These are phyloP conservation scores for Leptopilina syphax DNA, from an alignment of 2,888 invertebrate species.

Conservation along the genomic window DNA sequence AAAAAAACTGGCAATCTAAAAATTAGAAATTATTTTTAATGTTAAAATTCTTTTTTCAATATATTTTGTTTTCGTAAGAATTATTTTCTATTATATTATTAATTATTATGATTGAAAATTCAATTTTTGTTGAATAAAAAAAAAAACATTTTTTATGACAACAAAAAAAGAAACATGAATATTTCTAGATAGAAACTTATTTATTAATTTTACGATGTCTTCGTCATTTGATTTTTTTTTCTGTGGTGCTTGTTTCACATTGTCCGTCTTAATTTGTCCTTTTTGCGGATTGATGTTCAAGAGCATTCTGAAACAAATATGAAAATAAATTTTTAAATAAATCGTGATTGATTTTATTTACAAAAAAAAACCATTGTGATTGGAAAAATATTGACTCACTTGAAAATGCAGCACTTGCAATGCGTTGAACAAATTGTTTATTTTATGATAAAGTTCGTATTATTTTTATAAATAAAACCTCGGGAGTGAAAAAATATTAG, in stretches of 20 bases:
- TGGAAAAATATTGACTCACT: no score
- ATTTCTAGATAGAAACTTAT: neutral
- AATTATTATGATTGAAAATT: no score
- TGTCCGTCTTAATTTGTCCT: neutral
- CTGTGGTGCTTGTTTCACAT: neutral
- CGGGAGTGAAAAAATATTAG: no score
- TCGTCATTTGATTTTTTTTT: neutral
- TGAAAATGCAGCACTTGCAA: no score
- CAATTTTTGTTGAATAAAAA: neutral
- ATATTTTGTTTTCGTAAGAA: no score
- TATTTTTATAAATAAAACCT: no score
- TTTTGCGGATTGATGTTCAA: conserved; percentile 4
- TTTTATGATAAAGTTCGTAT: no score
- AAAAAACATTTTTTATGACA: neutral
- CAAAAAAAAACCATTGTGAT: no score
- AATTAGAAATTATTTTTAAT: no score
- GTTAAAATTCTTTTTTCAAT: no score
- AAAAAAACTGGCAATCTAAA: neutral
- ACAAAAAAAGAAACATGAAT: neutral
- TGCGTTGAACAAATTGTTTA: no score
- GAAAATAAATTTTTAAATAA: neutral
- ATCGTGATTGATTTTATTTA: neutral
- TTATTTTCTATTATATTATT: no score
- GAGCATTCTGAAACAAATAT: conserved; percentile 1
- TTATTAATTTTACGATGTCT: conserved; percentile 9